These are phyloP conservation scores for Lacerta agilis DNA, from an alignment of 2,797 vertebrate genomes.

Conservation along the genomic window DNA sequence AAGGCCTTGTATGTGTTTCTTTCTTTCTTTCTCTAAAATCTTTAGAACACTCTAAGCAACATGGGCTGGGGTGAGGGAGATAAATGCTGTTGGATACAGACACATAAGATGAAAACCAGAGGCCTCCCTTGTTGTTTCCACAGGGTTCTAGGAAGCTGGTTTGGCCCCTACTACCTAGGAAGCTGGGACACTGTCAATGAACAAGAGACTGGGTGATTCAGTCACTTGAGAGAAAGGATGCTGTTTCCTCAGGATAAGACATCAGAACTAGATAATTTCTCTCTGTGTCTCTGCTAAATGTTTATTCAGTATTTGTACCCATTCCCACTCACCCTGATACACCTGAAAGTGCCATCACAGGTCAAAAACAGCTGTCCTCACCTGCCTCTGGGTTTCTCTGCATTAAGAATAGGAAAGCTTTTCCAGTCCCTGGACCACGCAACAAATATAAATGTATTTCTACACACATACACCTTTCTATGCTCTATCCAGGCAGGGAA, in stretches of 20 bases:
- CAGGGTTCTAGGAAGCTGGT: conserved; percentile 53
- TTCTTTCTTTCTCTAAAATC: background rate
- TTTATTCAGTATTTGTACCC: conserved; percentile 50
- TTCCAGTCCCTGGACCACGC: too few species aligned
- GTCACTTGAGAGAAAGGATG: conserved; percentile 68
- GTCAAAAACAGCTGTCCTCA: conserved; percentile 59
- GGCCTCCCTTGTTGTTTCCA: background rate
- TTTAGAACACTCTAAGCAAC: background rate
- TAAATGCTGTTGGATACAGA: background rate
- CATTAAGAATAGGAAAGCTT: background rate
- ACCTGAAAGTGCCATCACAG: conserved; percentile 50
- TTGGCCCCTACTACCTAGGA: conserved; percentile 49
- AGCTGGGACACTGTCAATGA: conserved; percentile 57
- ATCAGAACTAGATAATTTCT: background rate
- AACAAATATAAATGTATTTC: too few species aligned
- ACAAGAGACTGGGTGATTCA: conserved; percentile 66
- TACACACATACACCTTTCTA: too few species aligned
- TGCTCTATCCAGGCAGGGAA: too few species aligned
- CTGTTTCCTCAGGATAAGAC: conserved; percentile 50
- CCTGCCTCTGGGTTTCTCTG: conserved; percentile 63
- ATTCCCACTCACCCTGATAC: conserved; percentile 4
- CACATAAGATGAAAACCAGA: background rate
- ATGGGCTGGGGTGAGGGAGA: background rate
- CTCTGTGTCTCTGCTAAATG: conserved; percentile 36
- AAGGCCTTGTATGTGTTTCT: conserved; percentile 11